Evolutionary conservation across 2,888 invertebrate species (phyloP).

Genomic region (Sturmia bella): DNA sequence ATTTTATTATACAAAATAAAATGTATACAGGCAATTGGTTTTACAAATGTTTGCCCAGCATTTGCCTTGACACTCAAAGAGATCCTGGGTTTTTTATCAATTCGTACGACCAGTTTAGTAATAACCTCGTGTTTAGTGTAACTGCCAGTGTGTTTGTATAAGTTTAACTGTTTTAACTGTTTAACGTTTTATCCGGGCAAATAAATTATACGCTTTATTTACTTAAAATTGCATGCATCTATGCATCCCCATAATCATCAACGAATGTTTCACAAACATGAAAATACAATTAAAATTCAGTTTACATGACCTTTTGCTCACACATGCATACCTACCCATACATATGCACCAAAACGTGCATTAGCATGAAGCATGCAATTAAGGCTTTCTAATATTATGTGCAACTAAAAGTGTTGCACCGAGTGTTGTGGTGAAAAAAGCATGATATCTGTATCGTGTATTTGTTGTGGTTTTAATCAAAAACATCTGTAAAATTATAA

Average conservation of each 20-base stretch:
- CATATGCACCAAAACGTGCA: neutral
- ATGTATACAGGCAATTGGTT: neutral
- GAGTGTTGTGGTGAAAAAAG: constrained; percentile 31
- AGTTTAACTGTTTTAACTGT: constrained; percentile 18
- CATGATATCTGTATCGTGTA: constrained; percentile 20
- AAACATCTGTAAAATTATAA: constrained; percentile 29
- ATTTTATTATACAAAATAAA: neutral
- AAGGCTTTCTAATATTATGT: constrained; percentile 42
- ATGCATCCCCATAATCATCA: constrained; percentile 42
- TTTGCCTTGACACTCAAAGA: constrained; percentile 21
- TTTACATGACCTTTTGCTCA: constrained; percentile 12
- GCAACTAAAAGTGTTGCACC: constrained; percentile 8
- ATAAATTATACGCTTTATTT: constrained; percentile 58
- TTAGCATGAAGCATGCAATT: neutral
- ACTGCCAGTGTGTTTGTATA: neutral
- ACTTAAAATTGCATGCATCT: constrained; percentile 32
- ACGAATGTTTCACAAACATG: constrained; percentile 47
- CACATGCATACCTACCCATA: neutral
- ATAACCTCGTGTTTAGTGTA: constrained; percentile 25
- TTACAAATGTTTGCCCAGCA: neutral
- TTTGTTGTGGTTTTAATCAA: constrained; percentile 39
- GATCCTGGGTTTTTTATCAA: constrained; percentile 18
- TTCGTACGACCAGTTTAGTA: neutral
- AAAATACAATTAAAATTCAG: constrained; percentile 58
- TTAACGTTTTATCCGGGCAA: constrained; percentile 53